phyloP scores from a whole-genome alignment of 1,140 invertebrate species.

The Drosophila nigromelanica region DNA sequence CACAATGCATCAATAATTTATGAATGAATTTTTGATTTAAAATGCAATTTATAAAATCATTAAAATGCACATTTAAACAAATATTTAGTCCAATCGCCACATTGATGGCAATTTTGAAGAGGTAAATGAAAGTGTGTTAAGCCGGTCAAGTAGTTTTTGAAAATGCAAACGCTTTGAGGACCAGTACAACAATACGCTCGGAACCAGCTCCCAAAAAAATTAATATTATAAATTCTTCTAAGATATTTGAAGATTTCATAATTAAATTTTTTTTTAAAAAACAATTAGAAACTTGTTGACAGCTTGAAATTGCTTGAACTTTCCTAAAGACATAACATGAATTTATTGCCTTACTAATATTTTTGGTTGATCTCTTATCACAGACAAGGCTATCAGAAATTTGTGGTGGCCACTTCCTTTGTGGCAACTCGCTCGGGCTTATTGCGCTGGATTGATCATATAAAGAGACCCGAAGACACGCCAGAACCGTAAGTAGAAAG shows the following conservation, averaged over 20 bases:
- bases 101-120: conserved; percentile 93
- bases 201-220: neutral
- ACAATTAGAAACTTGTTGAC: neutral
- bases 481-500: conserved; percentile 87
- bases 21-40: conserved; percentile 27
- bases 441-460: conserved; percentile 92
- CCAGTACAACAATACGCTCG: conserved; percentile 22
- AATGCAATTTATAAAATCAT: conserved; percentile 67
- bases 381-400: conserved; percentile 94
- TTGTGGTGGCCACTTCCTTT: conserved; percentile 92
- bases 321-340: neutral
- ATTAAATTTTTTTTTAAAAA: too few species aligned
- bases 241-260: neutral
- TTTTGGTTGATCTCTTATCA: conserved; percentile 73
- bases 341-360: conserved; percentile 25
- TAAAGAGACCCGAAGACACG: conserved; percentile 84
- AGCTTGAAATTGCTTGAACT: neutral
- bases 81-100: conserved; percentile 91
- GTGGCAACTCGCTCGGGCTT: conserved; percentile 95
- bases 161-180: conserved; percentile 50
- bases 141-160: conserved; percentile 50
- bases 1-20: conserved; percentile 9
- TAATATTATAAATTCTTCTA: neutral
- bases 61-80: conserved; percentile 73
- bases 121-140: conserved; percentile 86